Evolutionary conservation across 1,140 invertebrate species (phyloP), one percentile per base, ranked within the genome.

Genomic region (Microvelia longipes): DNA sequence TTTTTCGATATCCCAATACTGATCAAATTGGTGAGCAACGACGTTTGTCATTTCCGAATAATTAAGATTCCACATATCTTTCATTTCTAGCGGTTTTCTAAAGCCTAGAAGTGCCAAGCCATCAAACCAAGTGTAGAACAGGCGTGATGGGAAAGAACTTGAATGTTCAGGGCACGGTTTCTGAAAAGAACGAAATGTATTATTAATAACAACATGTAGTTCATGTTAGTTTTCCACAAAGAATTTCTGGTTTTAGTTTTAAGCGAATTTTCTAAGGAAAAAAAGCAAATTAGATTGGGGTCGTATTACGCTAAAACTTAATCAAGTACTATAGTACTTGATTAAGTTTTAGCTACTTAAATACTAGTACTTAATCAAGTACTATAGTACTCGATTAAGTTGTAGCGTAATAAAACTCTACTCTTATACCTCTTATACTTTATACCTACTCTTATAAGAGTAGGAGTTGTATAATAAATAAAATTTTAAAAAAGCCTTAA

Each of bases 51-150:
- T 87, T 78, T 98, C 92, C 74, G 88, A 86, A 1, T 88, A 86
- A 75, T 94, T 93, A 77, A 98, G 85, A 35, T 90, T 87, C 94
- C 95, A 98, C 0, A 98, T 79, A 80, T 98, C 92, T 35, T 83
- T 82, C 64, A 85, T 84, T 73, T 89, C 90, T 29, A 98, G 80
- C 15, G 92, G 89, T 71, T 88, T 87, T 73, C 85, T 86, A 79
- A 90, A 97, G 1, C 94, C 94, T 72, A 85, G 86, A 81, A 90
- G 87, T 1, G 91, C 89, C 74, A 96, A 80, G 0, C 80, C 71
- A 79, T 94, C 91, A 79, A 98, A 96, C 96, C 96, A 99, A 69
- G 88, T 86, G 79, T 96, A 98, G 0, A 90, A 85, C 1, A 98
- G 80, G 68, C 87, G 85, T 26, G 92, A 95, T 24, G 94, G 84